These are phyloP conservation scores for Lutraria rhynchaena DNA, from an alignment of 1,140 invertebrate species.

Conservation along the genomic window DNA sequence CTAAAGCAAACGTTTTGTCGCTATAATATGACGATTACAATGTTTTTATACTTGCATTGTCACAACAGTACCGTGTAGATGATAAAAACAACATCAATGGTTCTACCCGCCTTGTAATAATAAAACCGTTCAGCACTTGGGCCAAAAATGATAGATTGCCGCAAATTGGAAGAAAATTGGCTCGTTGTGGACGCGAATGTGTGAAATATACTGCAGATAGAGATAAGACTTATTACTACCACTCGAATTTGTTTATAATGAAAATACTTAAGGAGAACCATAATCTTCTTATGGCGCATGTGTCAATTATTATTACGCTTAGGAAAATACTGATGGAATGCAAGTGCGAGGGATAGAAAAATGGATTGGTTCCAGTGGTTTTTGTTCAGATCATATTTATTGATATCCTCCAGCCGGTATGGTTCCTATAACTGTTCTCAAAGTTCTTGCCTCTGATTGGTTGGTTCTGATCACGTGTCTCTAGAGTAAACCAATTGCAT, in stretches of 20 bases:
- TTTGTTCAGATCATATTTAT: no score
- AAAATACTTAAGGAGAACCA: slow-evolving; percentile 36
- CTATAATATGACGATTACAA: slow-evolving; percentile 39
- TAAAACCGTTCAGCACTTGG: slow-evolving; percentile 40
- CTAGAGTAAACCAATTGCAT: no score
- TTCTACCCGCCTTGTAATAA: slow-evolving; percentile 42
- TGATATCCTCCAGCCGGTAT: no score
- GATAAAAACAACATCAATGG: slow-evolving; percentile 31
- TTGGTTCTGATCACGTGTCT: no score
- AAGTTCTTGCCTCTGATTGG: no score
- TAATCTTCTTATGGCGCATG: slow-evolving; percentile 26
- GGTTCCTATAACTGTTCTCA: no score
- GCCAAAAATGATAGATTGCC: slow-evolving; percentile 43
- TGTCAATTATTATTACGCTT: slow-evolving; percentile 56
- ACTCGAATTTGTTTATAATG: slow-evolving; percentile 49
- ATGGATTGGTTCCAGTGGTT: no score
- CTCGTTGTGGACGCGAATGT: neutral
- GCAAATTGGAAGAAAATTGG: slow-evolving; percentile 39
- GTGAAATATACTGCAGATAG: neutral
- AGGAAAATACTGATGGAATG: slow-evolving; percentile 39
- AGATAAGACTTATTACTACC: neutral
- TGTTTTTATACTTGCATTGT: slow-evolving; percentile 14
- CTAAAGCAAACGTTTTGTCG: slow-evolving; percentile 43
- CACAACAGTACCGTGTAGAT: slow-evolving; percentile 7
- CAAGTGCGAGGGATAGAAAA: neutral